Percentiles rank a stretch among this genome's conserved stretches.
phyloP scores from a whole-genome alignment of 2,113 vertebrate genomes.

The Microtus montanus region DNA sequence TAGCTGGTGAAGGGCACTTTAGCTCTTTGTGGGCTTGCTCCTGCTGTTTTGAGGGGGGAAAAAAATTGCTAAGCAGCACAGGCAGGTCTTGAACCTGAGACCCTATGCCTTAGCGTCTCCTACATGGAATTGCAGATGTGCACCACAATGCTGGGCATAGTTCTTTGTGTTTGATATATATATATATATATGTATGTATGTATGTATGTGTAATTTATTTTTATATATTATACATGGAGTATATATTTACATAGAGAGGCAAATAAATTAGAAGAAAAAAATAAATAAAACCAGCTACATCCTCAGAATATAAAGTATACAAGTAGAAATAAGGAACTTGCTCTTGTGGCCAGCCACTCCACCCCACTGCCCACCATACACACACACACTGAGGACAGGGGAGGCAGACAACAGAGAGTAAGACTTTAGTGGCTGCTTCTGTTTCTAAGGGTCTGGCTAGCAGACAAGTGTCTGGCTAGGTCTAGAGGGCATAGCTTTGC shows the following conservation, averaged over 20 bases:
- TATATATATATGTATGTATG: background rate
- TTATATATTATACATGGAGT: background rate
- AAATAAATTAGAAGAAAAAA: slow-evolving; percentile 19
- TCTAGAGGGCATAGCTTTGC: background rate
- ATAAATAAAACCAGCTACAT: background rate
- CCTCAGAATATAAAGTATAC: background rate
- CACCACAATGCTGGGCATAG: background rate
- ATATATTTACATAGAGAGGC: background rate
- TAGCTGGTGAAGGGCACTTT: background rate
- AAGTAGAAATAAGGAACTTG: background rate
- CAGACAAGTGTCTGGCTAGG: background rate
- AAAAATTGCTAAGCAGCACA: background rate
- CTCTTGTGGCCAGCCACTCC: background rate
- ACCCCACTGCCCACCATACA: background rate
- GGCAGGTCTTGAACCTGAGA: background rate
- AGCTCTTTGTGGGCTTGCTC: background rate
- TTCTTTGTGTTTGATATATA: background rate
- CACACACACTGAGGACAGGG: background rate
- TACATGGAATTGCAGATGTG: background rate
- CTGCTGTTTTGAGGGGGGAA: background rate
- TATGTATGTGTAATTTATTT: background rate
- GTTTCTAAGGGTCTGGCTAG: background rate
- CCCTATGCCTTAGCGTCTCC: background rate
- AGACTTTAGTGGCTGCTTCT: background rate
- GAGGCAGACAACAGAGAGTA: background rate